Base-by-base conservation (phyloP, 1,140 invertebrate species). In the Drosophila biarmipes region DNA sequence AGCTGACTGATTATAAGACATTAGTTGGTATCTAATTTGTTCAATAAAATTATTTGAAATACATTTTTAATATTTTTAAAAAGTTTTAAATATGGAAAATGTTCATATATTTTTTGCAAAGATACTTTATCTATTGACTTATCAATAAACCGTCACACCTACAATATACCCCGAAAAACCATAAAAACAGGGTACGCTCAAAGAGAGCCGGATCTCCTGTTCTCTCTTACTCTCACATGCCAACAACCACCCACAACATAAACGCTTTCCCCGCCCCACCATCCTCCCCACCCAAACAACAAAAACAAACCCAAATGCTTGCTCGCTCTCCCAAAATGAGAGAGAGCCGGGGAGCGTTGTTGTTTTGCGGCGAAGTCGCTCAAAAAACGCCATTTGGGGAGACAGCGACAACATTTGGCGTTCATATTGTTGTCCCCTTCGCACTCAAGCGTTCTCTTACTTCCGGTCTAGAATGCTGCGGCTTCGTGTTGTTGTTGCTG, bases 361-460 rank as follows among this genome's bases (percentile, higher is more conserved):
- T 74, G 37, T 73, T 78, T 31, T 76, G 71, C 76, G 79, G 84
- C 84, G 84, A 89, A 89, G 78, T 90, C 85, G 72, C 85, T 87
- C 82, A 79, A 87, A 87, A 76, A 87, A 87, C 58, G 82, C 84
- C 79, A 55, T 78, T 80, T 55, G 73, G 67, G 35, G 74, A 75
- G 48, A 78, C 55, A 37, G 78, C 73, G 52, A 19, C 46, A 78
- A 55, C 35, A 56, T 74, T 48, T 56, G 43, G 27, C 38, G 52
- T 55, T n/a, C 40, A 4, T 67, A 55, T 57, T 55, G 73, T 55
- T 37, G 37, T 57, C 73, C 42, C 80, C 7, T 64, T 85, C 31
- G 24, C 61, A 72, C 82, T 51, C 35, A 42, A 29, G 48, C 56
- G 51, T 37, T 59, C 35, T n/a, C 49, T 48, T 42, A 80, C 84